phyloP scores from a whole-genome alignment of 2,888 invertebrate species.

The Pammene fasciana region DNA sequence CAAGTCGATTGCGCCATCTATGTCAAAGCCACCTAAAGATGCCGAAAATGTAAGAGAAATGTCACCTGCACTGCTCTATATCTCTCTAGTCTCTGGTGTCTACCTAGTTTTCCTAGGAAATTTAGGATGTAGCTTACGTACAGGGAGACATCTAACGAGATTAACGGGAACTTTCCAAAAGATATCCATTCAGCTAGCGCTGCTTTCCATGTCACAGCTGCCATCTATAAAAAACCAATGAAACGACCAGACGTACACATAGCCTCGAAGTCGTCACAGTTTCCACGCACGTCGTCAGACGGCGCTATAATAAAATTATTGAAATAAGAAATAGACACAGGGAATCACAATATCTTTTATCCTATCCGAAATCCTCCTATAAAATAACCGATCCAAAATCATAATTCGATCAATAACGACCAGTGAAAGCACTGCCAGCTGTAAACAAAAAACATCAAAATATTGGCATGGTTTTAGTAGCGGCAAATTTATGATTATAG shows the following conservation, averaged over 20 bases:
- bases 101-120: too few relatives aligned
- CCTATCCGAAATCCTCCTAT: neutral
- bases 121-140: neutral
- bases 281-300: conserved; percentile 2
- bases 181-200: neutral
- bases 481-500: conserved; percentile 44
- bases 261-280: neutral
- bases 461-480: conserved; percentile 34
- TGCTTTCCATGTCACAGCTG: conserved; percentile 6
- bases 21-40: too few relatives aligned
- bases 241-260: conserved; percentile 3
- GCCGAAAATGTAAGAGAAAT: too few relatives aligned
- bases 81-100: too few relatives aligned
- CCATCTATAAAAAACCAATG: conserved; percentile 27
- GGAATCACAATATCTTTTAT: neutral
- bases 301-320: conserved; percentile 26
- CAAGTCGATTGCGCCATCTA: too few relatives aligned
- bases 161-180: conserved; percentile 5
- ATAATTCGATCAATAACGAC: conserved; percentile 12
- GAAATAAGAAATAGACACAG: neutral
- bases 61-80: too few relatives aligned
- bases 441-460: conserved; percentile 13
- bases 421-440: conserved; percentile 5
- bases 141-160: conserved; percentile 32
- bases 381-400: too few relatives aligned